Conservation (phyloP, 2,888 invertebrate species). For the Toxonevra muliebris region DNA sequence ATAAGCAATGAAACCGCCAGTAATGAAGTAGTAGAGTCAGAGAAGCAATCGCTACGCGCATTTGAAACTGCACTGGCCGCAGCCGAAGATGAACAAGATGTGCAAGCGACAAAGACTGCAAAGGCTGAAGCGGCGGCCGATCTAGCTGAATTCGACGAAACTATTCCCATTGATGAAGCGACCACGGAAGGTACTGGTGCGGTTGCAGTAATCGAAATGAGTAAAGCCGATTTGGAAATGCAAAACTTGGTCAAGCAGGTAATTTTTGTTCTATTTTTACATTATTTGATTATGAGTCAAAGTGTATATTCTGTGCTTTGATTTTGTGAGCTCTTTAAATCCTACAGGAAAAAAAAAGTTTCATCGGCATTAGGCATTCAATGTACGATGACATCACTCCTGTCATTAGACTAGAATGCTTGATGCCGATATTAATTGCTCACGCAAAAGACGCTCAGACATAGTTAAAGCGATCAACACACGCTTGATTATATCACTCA, state of each 20-base stretch:
- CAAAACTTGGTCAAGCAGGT: conserved; percentile 78
- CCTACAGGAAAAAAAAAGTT: not conserved
- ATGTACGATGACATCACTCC: conserved; percentile 4
- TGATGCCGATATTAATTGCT: conserved; percentile 35
- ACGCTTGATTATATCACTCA: conserved; percentile 64
- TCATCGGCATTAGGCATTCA: conserved; percentile 25
- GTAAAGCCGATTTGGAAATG: conserved; percentile 78
- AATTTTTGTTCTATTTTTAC: too few relatives aligned
- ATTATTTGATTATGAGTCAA: too few relatives aligned
- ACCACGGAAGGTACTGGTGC: conserved; percentile 52
- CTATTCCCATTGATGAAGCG: conserved; percentile 82
- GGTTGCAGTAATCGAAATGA: conserved; percentile 68
- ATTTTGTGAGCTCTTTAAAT: too few relatives aligned
- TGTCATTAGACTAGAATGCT: conserved; percentile 16
- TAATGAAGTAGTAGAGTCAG: conserved; percentile 59
- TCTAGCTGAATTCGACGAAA: conserved; percentile 95
- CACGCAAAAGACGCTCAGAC: conserved; percentile 57
- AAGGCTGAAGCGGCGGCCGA: conserved; percentile 90
- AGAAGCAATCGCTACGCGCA: conserved; percentile 72
- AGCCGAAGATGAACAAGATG: conserved; percentile 95
- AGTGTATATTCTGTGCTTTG: too few relatives aligned
- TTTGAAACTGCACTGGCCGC: conserved; percentile 87
- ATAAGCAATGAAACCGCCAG: conserved; percentile 39
- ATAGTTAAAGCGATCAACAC: conserved; percentile 57
- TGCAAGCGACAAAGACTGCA: conserved; percentile 87